These are phyloP conservation scores for Elgaria multicarinata DNA, from an alignment of 2,113 vertebrate genomes.

Conservation along the genomic window DNA sequence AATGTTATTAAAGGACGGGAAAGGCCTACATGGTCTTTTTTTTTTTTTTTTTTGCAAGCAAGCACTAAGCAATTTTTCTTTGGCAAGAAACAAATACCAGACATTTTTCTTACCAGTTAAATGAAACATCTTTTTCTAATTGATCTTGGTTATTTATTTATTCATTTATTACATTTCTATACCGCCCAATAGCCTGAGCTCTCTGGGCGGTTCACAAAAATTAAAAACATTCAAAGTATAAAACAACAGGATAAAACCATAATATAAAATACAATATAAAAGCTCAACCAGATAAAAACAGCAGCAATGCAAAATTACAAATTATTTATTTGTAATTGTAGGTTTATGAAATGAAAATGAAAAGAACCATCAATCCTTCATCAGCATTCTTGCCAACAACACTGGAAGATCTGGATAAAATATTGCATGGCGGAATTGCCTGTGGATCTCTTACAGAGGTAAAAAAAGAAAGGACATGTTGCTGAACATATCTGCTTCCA, in stretches of 20 bases:
- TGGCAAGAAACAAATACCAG: constrained; percentile 5
- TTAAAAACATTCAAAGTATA: too few species aligned
- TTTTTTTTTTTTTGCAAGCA: not conserved
- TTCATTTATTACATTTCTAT: too few species aligned
- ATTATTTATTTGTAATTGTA: too few species aligned
- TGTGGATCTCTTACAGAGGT: constrained; percentile 87
- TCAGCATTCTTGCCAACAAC: constrained; percentile 78
- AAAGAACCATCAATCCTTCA: constrained; percentile 55
- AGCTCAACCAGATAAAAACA: too few species aligned
- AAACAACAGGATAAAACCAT: too few species aligned
- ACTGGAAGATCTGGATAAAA: constrained; percentile 74
- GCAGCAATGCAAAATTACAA: too few species aligned
- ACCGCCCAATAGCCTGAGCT: too few species aligned
- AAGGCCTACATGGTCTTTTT: not conserved
- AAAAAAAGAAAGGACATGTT: constrained; percentile 39
- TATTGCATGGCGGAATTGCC: constrained; percentile 81
- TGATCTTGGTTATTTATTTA: constrained; percentile 8
- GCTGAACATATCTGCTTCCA: not conserved
- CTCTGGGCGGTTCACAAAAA: too few species aligned
- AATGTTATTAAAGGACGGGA: constrained; percentile 1
- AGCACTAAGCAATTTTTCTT: not conserved
- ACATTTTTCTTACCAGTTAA: constrained; percentile 5
- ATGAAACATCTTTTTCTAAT: not conserved
- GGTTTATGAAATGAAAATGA: constrained; percentile 79
- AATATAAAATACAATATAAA: too few species aligned